Base-by-base conservation (phyloP, 1,140 invertebrate species). In the Zaprionus gabonicus region DNA sequence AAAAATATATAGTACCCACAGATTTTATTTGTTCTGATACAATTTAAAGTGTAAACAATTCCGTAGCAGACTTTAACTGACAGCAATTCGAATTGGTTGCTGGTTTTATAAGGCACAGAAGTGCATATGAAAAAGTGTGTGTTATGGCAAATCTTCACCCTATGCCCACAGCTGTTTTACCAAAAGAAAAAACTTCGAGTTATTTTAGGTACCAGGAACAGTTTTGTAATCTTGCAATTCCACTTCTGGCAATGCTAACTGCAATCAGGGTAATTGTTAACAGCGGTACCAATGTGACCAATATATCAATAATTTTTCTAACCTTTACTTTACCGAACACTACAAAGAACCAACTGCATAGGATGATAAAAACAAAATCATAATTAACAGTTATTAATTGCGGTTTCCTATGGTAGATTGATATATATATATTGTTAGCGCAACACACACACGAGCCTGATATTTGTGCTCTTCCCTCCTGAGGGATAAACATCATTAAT, bases 401-500 rank as follows among this genome's bases (percentile, higher is more conserved):
- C 41, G 0, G n/a, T 46, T 17, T 9, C n/a, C n/a, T 20, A 46
- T 7, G 2, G 5, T 6, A 2, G 15, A 41, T 41, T 41, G 38
- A n/a, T 41, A n/a, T 41, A 9, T 31, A 31, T 31, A 31, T 31
- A 31, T 31, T 10, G 31, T 31, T 9, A 31, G 31, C 31, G 10
- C 9, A 31, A 31, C 9, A 10, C 31, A 34, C 31, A 0, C 31
- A 3, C 3, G 31, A 10, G 31, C 2, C 31, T 34, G 3, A 34
- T 10, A 34, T 34, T 31, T 34, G 3, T 3, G 9, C 31, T 9
- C 9, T 34, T 13, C n/a, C 7, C 41, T 17, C n/a, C n/a, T 17
- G 41, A 46, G 41, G 6, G 56, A 38, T 58, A 58, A 38, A 58
- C 17, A 38, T 58, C 56, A 58, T 58, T 58, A 62, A 17, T 62